Conservation (phyloP, 2,113 vertebrate genomes). For the Girardinichthys multiradiatus region DNA sequence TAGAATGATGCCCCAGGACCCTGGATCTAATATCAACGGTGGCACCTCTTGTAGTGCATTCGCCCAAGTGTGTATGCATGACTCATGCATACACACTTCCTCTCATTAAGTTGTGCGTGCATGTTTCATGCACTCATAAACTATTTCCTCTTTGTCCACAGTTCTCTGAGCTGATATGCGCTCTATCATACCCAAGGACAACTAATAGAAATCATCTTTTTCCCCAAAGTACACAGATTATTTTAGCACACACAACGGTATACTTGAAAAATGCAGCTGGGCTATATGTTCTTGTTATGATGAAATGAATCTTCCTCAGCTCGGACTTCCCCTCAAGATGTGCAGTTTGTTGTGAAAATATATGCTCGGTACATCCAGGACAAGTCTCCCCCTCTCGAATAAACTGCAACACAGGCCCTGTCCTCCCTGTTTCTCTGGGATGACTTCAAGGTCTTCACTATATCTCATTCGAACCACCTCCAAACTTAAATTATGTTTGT, state of each 20-base stretch:
- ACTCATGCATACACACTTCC: slow-evolving; percentile 44
- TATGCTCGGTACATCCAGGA: slow-evolving; percentile 32
- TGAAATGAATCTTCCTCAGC: slow-evolving; percentile 52
- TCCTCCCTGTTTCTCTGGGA: slow-evolving; percentile 47
- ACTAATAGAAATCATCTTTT: slow-evolving; percentile 29
- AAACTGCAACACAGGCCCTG: slow-evolving; percentile 48
- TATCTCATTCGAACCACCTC: slow-evolving; percentile 41
- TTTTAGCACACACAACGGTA: slow-evolving; percentile 13
- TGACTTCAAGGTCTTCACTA: slow-evolving; percentile 56
- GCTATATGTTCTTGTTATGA: slow-evolving; percentile 57
- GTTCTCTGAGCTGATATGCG: slow-evolving; percentile 7
- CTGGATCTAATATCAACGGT: slow-evolving; percentile 66
- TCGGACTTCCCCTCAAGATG: slow-evolving; percentile 45
- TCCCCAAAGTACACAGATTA: slow-evolving; percentile 8
- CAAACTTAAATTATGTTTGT: slow-evolving; percentile 41
- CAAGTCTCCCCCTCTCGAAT: slow-evolving; percentile 22
- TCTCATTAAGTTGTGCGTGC: slow-evolving; percentile 33
- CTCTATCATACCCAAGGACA: slow-evolving; percentile 52
- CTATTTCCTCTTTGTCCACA: slow-evolving; percentile 23
- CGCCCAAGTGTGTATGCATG: slow-evolving; percentile 71
- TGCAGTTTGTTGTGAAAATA: slow-evolving; percentile 57
- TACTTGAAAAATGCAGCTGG: slow-evolving; percentile 25
- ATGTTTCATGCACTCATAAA: slow-evolving; percentile 11
- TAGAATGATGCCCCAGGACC: slow-evolving; percentile 66
- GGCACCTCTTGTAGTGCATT: slow-evolving; percentile 65